Conservation (phyloP, 2,113 vertebrate genomes). For the Haemorhous mexicanus region DNA sequence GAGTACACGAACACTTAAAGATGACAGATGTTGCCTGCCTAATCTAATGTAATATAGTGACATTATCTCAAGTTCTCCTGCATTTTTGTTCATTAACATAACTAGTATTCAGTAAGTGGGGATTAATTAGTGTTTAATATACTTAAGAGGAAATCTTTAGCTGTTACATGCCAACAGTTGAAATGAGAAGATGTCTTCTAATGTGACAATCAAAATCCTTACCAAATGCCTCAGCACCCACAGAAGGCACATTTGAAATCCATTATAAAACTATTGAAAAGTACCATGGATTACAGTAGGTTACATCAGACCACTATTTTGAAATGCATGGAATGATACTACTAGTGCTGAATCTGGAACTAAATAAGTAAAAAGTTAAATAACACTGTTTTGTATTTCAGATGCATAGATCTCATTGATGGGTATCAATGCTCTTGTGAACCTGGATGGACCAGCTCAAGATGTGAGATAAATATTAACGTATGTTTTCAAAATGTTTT, state of each 20-base stretch:
- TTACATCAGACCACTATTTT: not conserved
- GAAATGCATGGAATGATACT: not conserved
- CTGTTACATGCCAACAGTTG: slow-evolving; percentile 11
- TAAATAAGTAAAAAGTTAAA: not conserved
- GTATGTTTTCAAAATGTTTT: slow-evolving; percentile 67
- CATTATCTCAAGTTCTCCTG: slow-evolving; percentile 66
- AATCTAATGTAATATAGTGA: slow-evolving; percentile 67
- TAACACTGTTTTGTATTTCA: slow-evolving; percentile 58
- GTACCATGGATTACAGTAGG: not conserved
- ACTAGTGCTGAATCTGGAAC: not conserved
- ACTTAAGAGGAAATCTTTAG: slow-evolving; percentile 45
- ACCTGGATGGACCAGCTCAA: slow-evolving; percentile 74
- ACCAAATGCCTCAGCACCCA: not conserved
- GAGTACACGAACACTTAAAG: slow-evolving; percentile 40
- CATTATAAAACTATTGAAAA: not conserved
- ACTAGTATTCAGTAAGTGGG: slow-evolving; percentile 50
- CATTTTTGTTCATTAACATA: slow-evolving; percentile 73
- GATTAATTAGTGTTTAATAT: slow-evolving; percentile 69
- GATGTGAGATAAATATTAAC: slow-evolving; percentile 80
- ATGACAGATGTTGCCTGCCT: slow-evolving; percentile 68
- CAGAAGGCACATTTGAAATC: not conserved
- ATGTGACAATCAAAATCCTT: not conserved
- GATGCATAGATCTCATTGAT: slow-evolving; percentile 74
- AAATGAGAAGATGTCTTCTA: not conserved
- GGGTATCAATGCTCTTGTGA: slow-evolving; percentile 76